Evolutionary conservation across 1,140 invertebrate species (phyloP), one percentile per base, ranked within the genome.

Genomic region (Penaeus japonicus): DNA sequence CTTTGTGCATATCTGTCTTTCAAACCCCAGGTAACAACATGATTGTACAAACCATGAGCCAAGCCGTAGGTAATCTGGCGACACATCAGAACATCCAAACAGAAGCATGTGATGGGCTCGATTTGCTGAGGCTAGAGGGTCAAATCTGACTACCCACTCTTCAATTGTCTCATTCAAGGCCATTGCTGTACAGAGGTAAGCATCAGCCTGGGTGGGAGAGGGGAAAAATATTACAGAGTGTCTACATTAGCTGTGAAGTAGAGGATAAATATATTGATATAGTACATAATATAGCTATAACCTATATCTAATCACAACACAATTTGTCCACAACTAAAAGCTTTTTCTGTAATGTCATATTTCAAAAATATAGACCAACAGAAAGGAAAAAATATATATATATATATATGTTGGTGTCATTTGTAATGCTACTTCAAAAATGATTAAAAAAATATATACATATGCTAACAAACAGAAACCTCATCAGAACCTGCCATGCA

Each of bases 31-130:
- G 35, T 62, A 24, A 27, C 24, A 39, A 84, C 15, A 65, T 70
- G 30, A 3, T 7, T 75, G 89, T 30, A 54, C 77, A 89, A 91
- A 93, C 92, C 92, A 93, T 80, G 83, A 90, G 4, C 89, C 90
- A 22, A 91, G 62, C 59, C 62, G 73, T 4, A 83, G 17, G 15
- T 89, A 35, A 35, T 89, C 59, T 22, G 30, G 54, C 62, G n/a
- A 18, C 32, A 94, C 93, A 57, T 92, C 92, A 85, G 92, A 91
- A 90, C 95, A 95, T 4, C 94, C 94, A 92, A 94, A 95, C 1
- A 95, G 91, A 89, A 95, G 92, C 92, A 95, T 94, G 90, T 95
- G 95, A 91, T 95, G 95, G 18, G 93, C 93, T 54, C 92, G 91
- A 80, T 91, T 91, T 2, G 92, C 92, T 79, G 91, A 90, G 2